A percentile compares a stretch with the other conserved stretches of the same genome.
These are phyloP conservation scores for Polymixis flavicincta DNA, from an alignment of 2,888 invertebrate species.

Conservation along the genomic window DNA sequence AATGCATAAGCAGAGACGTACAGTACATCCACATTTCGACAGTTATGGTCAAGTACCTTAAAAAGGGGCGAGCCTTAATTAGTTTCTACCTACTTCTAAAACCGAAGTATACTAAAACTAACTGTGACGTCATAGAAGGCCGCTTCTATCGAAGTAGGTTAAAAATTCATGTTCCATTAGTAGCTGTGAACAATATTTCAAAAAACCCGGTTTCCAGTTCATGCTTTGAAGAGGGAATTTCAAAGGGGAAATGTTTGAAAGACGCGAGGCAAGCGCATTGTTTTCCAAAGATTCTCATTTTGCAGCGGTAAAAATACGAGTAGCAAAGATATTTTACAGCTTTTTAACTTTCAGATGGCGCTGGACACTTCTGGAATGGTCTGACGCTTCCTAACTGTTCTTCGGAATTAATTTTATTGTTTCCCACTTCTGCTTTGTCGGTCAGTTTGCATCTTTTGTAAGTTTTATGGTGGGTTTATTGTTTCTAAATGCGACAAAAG, in stretches of 20 bases:
- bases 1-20: neutral
- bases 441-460: conserved; percentile 22
- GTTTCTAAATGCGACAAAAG: neutral
- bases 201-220: conserved; percentile 73
- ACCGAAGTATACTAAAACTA: neutral
- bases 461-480: conserved; percentile 3
- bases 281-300: conserved; percentile 77
- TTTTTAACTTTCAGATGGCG: conserved; percentile 68
- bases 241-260: conserved; percentile 76
- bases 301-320: conserved; percentile 70
- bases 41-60: neutral
- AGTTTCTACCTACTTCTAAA: neutral
- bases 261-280: conserved; percentile 73
- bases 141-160: conserved; percentile 70
- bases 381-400: conserved; percentile 26
- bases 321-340: conserved; percentile 72
- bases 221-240: conserved; percentile 75
- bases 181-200: conserved; percentile 74
- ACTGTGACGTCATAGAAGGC: conserved; percentile 48
- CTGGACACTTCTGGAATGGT: conserved; percentile 58
- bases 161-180: conserved; percentile 75
- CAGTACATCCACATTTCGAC: too few species aligned
- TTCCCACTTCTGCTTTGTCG: conserved; percentile 15
- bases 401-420: conserved; percentile 47
- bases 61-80: neutral